These are phyloP conservation scores for Heliconius nattereri DNA, from an alignment of 1,140 invertebrate species.

Conservation along the genomic window DNA sequence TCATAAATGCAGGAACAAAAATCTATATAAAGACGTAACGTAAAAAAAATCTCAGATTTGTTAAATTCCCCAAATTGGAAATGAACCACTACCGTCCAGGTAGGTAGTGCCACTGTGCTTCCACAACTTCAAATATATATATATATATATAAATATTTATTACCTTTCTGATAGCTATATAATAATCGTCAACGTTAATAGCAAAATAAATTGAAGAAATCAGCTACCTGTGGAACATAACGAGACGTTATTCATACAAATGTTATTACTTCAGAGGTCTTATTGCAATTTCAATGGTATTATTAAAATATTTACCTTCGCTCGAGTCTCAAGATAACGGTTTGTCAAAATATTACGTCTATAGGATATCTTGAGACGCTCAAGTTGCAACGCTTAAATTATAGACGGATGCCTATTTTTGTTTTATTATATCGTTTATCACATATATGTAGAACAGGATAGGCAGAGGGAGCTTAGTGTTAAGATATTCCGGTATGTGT, in stretches of 20 bases:
- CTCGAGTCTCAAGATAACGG: not conserved
- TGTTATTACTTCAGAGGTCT: not conserved
- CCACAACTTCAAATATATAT: not conserved
- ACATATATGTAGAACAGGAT: too few relatives aligned
- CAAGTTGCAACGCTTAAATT: not conserved
- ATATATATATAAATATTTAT: too few relatives aligned
- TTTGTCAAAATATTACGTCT: conserved; percentile 12
- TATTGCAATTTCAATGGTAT: conserved; percentile 10
- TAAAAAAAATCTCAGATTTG: too few relatives aligned
- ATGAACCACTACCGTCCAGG: too few relatives aligned
- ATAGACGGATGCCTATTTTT: not conserved
- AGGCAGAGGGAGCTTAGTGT: too few relatives aligned
- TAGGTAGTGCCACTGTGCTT: not conserved
- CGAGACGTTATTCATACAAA: not conserved
- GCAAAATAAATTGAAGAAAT: conserved; percentile 7
- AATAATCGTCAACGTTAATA: not conserved
- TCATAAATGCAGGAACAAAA: too few relatives aligned
- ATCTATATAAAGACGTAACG: too few relatives aligned
- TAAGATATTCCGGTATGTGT: too few relatives aligned
- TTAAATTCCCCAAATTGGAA: too few relatives aligned
- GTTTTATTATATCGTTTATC: not conserved
- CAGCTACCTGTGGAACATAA: not conserved
- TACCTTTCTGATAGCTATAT: not conserved
- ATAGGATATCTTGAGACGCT: not conserved
- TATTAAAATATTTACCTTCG: conserved; percentile 8